These are phyloP conservation scores for Caerostris extrusa DNA, from an alignment of 1,140 invertebrate species.

Conservation along the genomic window DNA sequence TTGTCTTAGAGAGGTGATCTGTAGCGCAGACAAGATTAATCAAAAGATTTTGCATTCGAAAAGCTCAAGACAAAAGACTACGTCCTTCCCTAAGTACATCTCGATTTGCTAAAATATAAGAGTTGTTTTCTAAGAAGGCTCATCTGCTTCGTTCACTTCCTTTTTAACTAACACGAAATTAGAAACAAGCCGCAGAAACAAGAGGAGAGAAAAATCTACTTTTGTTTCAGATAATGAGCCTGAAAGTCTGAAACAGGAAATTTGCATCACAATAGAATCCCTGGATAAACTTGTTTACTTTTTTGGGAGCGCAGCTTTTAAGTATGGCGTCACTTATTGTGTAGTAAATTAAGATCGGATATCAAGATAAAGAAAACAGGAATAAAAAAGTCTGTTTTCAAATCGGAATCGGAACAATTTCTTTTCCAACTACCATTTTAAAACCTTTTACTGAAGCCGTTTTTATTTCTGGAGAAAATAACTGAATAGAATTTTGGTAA, in stretches of 20 bases:
- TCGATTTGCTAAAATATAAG: slow-evolving; percentile 72
- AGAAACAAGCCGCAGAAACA: slow-evolving; percentile 76
- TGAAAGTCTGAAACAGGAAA: slow-evolving; percentile 70
- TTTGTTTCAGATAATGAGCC: slow-evolving; percentile 77
- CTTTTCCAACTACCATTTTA: slow-evolving; percentile 29
- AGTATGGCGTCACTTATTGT: slow-evolving; percentile 60
- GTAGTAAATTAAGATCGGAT: slow-evolving; percentile 59
- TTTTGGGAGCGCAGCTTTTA: slow-evolving; percentile 69
- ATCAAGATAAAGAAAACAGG: slow-evolving; percentile 59
- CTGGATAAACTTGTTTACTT: slow-evolving; percentile 76
- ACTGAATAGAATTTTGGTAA: neutral
- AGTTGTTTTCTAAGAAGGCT: slow-evolving; percentile 47
- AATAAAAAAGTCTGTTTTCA: slow-evolving; percentile 43
- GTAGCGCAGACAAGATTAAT: slow-evolving; percentile 76
- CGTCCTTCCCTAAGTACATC: slow-evolving; percentile 67
- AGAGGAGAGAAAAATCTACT: slow-evolving; percentile 76
- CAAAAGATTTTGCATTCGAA: slow-evolving; percentile 77
- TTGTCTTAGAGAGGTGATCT: slow-evolving; percentile 74
- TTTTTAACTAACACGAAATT: slow-evolving; percentile 75
- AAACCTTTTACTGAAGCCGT: neutral
- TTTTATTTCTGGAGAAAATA: neutral
- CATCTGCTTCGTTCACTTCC: slow-evolving; percentile 65
- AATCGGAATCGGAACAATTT: slow-evolving; percentile 43
- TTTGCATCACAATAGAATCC: slow-evolving; percentile 76
- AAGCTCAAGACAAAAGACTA: slow-evolving; percentile 66